Base-by-base conservation (phyloP, 2,888 invertebrate genomes). In the Trissoscelio sp. region DNA sequence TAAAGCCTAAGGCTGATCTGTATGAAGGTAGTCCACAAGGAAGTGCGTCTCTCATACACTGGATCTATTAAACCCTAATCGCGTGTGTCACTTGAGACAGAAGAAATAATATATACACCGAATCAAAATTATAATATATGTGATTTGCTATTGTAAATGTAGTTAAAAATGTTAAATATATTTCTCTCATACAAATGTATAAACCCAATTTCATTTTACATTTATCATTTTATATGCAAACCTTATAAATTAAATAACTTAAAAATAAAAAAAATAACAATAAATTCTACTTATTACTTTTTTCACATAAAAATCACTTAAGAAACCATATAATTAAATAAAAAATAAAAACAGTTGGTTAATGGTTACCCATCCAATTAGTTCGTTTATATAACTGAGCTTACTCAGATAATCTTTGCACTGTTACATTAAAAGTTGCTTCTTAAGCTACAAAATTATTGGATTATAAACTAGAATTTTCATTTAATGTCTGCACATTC, bases 61-160 rank as follows among this genome's bases (percentile, higher is more conserved):
- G 69, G 73, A 58, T 81, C 69, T 70, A 81, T 81, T 81, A 81
- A 72, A 77, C 37, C 55, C 53, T 72, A 78, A 70, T 73, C 73
- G 67, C 22, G 24, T 34, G 62, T 79, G 79, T 79, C 79, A 57
- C 42, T 60, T 22, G 46, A 62, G 28, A 66, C 53, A 58, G 6
- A 67, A 22, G 72, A 60, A 24, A 67, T 46, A 51, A 60, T 60
- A 39, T 73, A 53, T 57, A 24, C 12, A 51, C 28, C 31, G 74
- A 67, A 72, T 66, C 58, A 66, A 72, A 79, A 58, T 83, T 86
- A 11, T 53, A 88, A 16, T 51, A 86, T 11, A 83, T 84, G 22
- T 89, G 64, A 86, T 88, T 58, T 85, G 86, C 74, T 79, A 86
- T 39, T 66, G 86, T 3, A 87, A 88, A 82, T 88, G 87, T 18